phyloP scores from a whole-genome alignment of 2,888 invertebrate species.

The Napeogenes sylphis region DNA sequence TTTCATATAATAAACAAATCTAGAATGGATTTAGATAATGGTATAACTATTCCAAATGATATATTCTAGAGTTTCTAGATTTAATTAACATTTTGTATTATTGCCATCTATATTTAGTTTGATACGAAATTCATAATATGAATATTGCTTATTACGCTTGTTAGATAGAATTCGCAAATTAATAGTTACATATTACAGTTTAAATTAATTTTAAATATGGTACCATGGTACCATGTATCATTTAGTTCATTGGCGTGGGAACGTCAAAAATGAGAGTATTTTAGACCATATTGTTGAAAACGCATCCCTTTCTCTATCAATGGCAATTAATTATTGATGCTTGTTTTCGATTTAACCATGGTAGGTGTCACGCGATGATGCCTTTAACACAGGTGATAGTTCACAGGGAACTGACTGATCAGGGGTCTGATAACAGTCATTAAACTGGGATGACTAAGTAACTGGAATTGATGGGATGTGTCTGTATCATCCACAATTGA shows the following conservation, averaged over 20 bases:
- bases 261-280: slow-evolving; percentile 24
- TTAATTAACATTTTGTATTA: no score
- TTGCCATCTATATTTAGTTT: no score
- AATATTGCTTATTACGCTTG: no score
- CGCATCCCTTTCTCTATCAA: slow-evolving; percentile 38
- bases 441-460: slow-evolving; percentile 22
- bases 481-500: no score
- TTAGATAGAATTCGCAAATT: no score
- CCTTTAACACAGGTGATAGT: slow-evolving; percentile 51
- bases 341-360: slow-evolving; percentile 35
- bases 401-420: slow-evolving; percentile 43
- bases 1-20: no score
- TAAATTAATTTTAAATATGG: not conserved
- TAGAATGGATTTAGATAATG: not conserved
- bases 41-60: not conserved
- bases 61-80: no score
- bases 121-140: no score
- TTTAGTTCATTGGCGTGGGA: slow-evolving; percentile 46
- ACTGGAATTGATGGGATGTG: slow-evolving; percentile 3
- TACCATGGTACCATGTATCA: not conserved
- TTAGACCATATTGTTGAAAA: slow-evolving; percentile 20
- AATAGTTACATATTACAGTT: not conserved
- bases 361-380: slow-evolving; percentile 50
- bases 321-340: slow-evolving; percentile 37
- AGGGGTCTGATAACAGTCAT: slow-evolving; percentile 39